Evolutionary conservation across 2,797 vertebrate genomes (phyloP).

Genomic region (Vultur gryphus): DNA sequence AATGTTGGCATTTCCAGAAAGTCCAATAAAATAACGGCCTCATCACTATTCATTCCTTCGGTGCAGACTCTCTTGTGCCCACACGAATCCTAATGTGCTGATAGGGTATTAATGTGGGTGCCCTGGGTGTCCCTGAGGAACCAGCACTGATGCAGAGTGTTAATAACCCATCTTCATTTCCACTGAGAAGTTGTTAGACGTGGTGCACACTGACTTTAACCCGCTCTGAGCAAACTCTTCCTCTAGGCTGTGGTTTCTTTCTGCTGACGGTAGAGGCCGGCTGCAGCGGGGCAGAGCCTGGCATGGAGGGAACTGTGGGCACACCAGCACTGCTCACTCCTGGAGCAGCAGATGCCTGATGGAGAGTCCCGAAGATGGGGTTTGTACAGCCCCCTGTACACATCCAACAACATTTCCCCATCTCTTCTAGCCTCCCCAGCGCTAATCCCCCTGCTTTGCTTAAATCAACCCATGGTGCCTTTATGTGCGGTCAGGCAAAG

Average conservation of each 20-base stretch:
- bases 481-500: not conserved
- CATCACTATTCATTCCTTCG: not conserved
- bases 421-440: not conserved
- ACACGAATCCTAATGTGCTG: not conserved
- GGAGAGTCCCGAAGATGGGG: no score
- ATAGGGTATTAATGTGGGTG: not conserved
- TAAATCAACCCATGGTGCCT: not conserved
- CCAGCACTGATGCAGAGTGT: not conserved
- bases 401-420: not conserved
- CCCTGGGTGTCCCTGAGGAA: not conserved
- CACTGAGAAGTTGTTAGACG: not conserved
- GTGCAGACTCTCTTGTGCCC: not conserved
- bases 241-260: not conserved
- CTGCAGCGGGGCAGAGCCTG: not conserved
- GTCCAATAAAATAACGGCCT: not conserved
- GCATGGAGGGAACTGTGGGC: fast-evolving
- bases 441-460: not conserved
- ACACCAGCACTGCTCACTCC: not conserved
- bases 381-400: not conserved
- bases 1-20: not conserved
- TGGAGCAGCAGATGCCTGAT: not conserved
- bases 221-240: not conserved
- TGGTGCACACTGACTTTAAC: not conserved
- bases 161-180: not conserved
- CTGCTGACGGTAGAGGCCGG: not conserved